These are phyloP conservation scores for Pristis pectinata DNA, from an alignment of 2,797 vertebrate genomes.

Conservation along the genomic window DNA sequence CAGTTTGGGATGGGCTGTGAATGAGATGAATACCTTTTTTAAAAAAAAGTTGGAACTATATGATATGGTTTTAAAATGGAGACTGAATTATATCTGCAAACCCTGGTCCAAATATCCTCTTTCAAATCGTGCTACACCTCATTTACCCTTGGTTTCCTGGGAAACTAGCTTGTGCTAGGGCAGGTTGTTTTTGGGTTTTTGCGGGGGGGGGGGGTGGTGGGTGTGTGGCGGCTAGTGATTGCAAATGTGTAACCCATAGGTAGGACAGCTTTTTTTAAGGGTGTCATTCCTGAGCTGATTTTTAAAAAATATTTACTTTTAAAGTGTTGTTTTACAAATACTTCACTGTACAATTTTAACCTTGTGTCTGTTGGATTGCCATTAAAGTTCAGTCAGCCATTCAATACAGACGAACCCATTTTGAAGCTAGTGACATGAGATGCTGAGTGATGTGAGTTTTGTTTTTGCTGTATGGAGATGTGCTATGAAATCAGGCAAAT, in stretches of 20 bases:
- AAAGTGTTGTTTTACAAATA: background rate
- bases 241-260: background rate
- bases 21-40: background rate
- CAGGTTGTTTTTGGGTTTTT: too few relatives aligned
- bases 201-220: background rate
- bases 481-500: background rate
- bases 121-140: background rate
- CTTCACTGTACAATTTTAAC: background rate
- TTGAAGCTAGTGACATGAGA: too few relatives aligned
- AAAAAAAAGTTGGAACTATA: background rate
- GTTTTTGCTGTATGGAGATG: background rate
- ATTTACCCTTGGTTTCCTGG: background rate
- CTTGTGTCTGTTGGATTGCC: background rate
- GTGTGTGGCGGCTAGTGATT: background rate
- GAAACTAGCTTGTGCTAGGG: background rate
- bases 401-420: background rate
- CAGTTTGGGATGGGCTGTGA: background rate
- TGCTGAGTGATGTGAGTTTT: background rate
- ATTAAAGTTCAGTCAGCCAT: background rate
- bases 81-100: background rate
- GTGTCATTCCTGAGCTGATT: background rate
- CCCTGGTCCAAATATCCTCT: background rate
- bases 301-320: background rate
- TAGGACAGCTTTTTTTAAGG: background rate
- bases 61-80: background rate